phyloP scores from a whole-genome alignment of 2,888 invertebrate genomes.

The Parnassius mnemosyne region DNA sequence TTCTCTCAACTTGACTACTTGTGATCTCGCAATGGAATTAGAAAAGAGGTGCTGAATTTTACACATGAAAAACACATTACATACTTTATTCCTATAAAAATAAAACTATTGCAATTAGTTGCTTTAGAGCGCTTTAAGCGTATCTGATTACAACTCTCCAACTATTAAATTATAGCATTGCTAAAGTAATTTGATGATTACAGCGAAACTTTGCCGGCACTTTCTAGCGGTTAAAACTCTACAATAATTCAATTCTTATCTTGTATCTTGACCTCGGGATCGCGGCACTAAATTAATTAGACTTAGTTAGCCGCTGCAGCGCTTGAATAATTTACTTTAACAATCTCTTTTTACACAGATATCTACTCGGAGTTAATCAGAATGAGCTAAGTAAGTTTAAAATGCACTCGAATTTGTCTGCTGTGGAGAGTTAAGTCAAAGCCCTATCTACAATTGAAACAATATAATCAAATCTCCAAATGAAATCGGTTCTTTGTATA shows the following conservation, averaged over 20 bases:
- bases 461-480: not conserved
- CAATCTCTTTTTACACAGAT: slow-evolving; percentile 41
- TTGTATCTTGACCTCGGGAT: slow-evolving; percentile 46
- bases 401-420: slow-evolving; percentile 25
- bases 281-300: slow-evolving; percentile 47
- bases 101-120: slow-evolving; percentile 14
- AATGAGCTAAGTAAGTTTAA: slow-evolving; percentile 32
- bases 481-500: no score
- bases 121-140: slow-evolving; percentile 21
- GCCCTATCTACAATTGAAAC: slow-evolving; percentile 11
- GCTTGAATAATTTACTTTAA: slow-evolving; percentile 51
- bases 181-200: slow-evolving; percentile 28
- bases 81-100: slow-evolving; percentile 1
- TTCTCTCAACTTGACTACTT: no score
- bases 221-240: slow-evolving; percentile 38
- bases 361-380: slow-evolving; percentile 34
- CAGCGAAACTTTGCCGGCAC: slow-evolving; percentile 12
- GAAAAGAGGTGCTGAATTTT: no score
- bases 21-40: no score
- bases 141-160: slow-evolving; percentile 19
- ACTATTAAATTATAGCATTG: slow-evolving; percentile 14
- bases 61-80: no score
- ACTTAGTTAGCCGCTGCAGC: slow-evolving; percentile 42
- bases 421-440: slow-evolving; percentile 13
- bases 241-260: slow-evolving; percentile 51